These are phyloP conservation scores for Pogonocichla stellata DNA, from an alignment of 2,113 vertebrate species.

Conservation along the genomic window DNA sequence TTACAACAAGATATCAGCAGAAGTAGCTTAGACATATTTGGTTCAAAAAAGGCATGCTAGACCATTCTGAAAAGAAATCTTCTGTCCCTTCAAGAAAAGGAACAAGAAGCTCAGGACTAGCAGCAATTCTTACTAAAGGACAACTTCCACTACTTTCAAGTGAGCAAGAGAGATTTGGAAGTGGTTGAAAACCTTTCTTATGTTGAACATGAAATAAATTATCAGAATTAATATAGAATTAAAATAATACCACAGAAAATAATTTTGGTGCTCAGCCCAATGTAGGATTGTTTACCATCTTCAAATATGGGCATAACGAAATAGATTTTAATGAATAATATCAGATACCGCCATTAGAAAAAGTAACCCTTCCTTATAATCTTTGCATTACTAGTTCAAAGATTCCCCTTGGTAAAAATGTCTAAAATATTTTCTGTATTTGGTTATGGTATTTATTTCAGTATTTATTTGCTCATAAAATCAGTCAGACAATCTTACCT, in stretches of 20 bases:
- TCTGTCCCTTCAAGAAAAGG: background rate
- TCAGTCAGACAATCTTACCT: background rate
- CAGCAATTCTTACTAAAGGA: background rate
- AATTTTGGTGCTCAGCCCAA: background rate
- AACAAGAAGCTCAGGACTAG: background rate
- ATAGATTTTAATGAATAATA: background rate
- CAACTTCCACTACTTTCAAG: background rate
- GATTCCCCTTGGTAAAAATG: background rate
- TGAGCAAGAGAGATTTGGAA: background rate
- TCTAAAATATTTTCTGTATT: background rate
- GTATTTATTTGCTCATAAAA: background rate
- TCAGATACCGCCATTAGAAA: background rate
- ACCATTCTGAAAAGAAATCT: background rate
- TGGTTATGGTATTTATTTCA: background rate
- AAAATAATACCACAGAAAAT: background rate
- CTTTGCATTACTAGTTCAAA: background rate
- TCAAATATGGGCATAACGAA: background rate
- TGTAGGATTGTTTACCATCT: background rate
- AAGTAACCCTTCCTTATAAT: background rate
- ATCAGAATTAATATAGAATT: background rate
- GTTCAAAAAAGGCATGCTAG: slow-evolving; percentile 6
- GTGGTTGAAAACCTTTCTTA: background rate
- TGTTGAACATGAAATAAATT: background rate
- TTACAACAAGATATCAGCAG: background rate
- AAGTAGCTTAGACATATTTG: slow-evolving; percentile 19